Base-by-base conservation (phyloP, 2,113 vertebrate genomes). In the Dermatemys mawii region DNA sequence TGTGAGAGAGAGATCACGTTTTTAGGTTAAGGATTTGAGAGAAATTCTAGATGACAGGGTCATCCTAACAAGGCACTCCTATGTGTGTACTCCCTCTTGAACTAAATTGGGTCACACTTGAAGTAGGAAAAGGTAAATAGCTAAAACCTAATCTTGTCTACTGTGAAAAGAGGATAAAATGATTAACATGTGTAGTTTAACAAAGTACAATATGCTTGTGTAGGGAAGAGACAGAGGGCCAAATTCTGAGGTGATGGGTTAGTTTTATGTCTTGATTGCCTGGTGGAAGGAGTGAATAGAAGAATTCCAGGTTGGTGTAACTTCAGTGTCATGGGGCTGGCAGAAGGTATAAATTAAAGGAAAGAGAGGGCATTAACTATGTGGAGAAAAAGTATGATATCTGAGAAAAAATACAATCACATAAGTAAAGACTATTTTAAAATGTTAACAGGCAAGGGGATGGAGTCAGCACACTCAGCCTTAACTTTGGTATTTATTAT, bases 1-100 rank as follows among this genome's bases (percentile, higher is more conserved):
- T 41, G 96, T 97, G 96, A 97, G 95, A 83, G 19, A 94, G 53
- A 96, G 85, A 86, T 97, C 97, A 97, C 96, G 94, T 97, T 92
- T 96, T 92, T 85, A 26, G 88, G 81, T 49, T 84, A 78, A 0
- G 1, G 48, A 96, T 57, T 93, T 84, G 90, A 81, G 38, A 70
- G 63, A 70, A 70, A 70, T 38, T 70, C 63, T 38, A 70, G 63
- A 70, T 11, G 19, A 70, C n/a, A 38, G 63, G n/a, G 19, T 70
- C n/a, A 22, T 38, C 63, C 63, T 21, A 70, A 4, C 63, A 70
- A 38, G 63, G 63, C 63, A 70, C n/a, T 21, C 17, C 63, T 70
- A 19, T 70, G 19, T 70, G 38, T 70, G 21, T 70, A 70, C n/a
- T 38, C n/a, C n/a, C 8, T 70, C n/a, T 70, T 19, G 35, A 70